phyloP scores from a whole-genome alignment of 2,113 vertebrate genomes.

The Pantherophis guttatus region DNA sequence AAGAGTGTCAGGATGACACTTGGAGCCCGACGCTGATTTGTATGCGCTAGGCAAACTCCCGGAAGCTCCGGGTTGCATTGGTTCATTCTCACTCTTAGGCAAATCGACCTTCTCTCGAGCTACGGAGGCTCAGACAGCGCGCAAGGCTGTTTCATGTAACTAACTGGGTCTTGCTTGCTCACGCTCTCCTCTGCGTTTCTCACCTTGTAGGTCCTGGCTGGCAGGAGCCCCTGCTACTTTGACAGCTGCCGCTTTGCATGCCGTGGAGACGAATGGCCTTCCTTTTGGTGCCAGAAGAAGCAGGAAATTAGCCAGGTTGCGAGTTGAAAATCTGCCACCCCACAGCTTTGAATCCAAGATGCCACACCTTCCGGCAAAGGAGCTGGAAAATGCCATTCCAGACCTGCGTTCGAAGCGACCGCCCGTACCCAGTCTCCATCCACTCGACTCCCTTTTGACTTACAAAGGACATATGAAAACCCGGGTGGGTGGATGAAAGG shows the following conservation, averaged over 20 bases:
- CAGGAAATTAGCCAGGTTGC: conserved; percentile 82
- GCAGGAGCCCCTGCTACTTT: conserved; percentile 71
- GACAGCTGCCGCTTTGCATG: conserved; percentile 81
- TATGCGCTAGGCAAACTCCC: conserved; percentile 46
- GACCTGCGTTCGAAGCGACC: conserved; percentile 61
- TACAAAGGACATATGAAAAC: conserved; percentile 69
- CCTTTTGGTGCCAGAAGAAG: conserved; percentile 78
- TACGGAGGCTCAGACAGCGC: neutral
- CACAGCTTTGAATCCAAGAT: conserved; percentile 69
- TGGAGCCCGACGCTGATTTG: conserved; percentile 39
- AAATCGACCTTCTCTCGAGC: conserved; percentile 35
- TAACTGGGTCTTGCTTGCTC: conserved; percentile 51
- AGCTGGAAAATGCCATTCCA: conserved; percentile 64
- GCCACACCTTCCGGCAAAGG: conserved; percentile 73
- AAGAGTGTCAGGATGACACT: neutral
- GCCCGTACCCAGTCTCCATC: conserved; percentile 61
- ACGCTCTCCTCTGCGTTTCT: conserved; percentile 69
- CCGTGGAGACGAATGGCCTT: conserved; percentile 74
- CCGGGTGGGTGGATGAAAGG: neutral
- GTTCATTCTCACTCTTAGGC: conserved; percentile 18
- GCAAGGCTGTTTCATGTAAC: conserved; percentile 21
- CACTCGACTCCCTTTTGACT: conserved; percentile 67
- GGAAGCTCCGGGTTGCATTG: conserved; percentile 20
- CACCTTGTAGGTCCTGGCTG: conserved; percentile 77
- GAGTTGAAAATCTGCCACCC: conserved; percentile 73